Evolutionary conservation across 2,888 invertebrate genomes (phyloP).

Genomic region (Oeneis ivallda): DNA sequence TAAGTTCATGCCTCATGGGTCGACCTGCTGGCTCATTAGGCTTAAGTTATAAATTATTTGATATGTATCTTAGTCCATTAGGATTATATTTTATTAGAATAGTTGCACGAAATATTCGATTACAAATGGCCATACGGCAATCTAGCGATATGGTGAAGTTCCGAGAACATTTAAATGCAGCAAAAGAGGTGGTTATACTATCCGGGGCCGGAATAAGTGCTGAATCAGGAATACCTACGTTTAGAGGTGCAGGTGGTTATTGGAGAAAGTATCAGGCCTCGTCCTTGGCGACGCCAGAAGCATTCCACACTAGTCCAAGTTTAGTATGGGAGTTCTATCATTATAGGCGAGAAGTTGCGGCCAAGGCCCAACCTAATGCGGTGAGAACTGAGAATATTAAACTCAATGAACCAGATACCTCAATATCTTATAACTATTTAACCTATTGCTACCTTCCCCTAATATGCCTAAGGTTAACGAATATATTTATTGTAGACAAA

Average conservation of each 20-base stretch:
- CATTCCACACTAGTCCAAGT: constrained; percentile 87
- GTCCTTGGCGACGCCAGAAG: constrained; percentile 85
- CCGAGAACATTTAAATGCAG: constrained; percentile 78
- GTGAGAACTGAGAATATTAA: constrained; percentile 61
- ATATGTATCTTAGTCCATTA: constrained; percentile 52
- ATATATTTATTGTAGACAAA: too few species aligned
- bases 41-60: too few species aligned
- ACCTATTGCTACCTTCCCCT: too few species aligned
- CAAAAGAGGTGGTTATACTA: constrained; percentile 85
- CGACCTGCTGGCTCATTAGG: too few species aligned
- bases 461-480: too few species aligned
- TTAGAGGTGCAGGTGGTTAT: constrained; percentile 89
- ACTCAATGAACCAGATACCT: not conserved
- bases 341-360: constrained; percentile 89
- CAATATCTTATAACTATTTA: too few species aligned
- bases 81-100: constrained; percentile 41
- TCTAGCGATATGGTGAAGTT: constrained; percentile 77
- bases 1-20: too few species aligned
- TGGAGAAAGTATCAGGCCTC: constrained; percentile 90
- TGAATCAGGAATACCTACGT: constrained; percentile 93
- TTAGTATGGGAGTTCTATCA: constrained; percentile 96
- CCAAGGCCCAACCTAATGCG: constrained; percentile 86
- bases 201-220: constrained; percentile 92
- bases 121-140: constrained; percentile 51
- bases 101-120: constrained; percentile 29